Conservation (phyloP, 2,797 vertebrate genomes). For the Anguilla anguilla region DNA sequence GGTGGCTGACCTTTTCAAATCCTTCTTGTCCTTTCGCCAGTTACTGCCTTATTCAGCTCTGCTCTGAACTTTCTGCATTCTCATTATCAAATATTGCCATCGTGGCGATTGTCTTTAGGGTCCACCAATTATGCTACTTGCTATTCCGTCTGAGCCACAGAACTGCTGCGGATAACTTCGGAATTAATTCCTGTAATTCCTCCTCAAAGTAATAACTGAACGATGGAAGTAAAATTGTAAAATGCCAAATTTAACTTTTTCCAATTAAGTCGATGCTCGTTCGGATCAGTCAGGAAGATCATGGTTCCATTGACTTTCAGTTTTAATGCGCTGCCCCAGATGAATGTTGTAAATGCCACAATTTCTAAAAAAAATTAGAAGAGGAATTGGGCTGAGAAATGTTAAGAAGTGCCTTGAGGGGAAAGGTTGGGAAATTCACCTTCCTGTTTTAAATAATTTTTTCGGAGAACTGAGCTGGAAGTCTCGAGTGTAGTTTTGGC, state of each 20-base stretch:
- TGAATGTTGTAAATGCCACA: too few relatives aligned
- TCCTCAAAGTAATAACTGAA: background rate
- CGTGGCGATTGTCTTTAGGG: background rate
- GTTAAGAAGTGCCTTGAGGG: too few relatives aligned
- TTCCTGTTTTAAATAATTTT: too few relatives aligned
- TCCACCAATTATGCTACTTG: background rate
- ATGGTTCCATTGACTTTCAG: background rate
- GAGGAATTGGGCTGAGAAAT: too few relatives aligned
- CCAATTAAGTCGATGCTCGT: background rate
- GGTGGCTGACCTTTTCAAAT: background rate
- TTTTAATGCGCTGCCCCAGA: too few relatives aligned
- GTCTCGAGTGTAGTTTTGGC: background rate
- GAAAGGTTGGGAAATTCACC: too few relatives aligned
- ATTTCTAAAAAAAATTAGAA: too few relatives aligned
- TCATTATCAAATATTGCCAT: background rate
- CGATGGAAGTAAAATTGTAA: background rate
- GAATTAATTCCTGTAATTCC: background rate
- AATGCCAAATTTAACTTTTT: background rate
- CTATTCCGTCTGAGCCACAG: background rate
- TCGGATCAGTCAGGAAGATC: background rate
- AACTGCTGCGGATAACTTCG: background rate
- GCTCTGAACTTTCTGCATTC: background rate
- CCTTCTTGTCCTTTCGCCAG: background rate
- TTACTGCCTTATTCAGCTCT: background rate
- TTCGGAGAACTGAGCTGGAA: too few relatives aligned